Base-by-base conservation (phyloP, 2,888 invertebrate genomes). In the Halictus ligatus region DNA sequence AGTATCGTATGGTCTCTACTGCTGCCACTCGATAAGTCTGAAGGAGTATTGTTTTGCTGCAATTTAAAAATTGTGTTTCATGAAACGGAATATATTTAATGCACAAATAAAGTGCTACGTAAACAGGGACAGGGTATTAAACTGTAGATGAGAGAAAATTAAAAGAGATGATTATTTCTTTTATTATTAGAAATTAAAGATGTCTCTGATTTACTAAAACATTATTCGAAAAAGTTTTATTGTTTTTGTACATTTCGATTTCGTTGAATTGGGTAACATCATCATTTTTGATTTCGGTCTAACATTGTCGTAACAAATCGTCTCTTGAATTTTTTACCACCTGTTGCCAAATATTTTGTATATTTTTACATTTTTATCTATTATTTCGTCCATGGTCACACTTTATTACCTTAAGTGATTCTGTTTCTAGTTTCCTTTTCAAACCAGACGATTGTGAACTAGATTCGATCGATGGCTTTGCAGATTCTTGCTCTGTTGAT, bases 1-100 rank as follows among this genome's bases (percentile, higher is more conserved):
- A 97, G 95, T 87, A 95, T 95, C 46, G 96, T 95, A 91, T 96
- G 64, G 8, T 64, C 29, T 78, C 90, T 92, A 8, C 87, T 90
- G 10, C 81, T 90, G 18, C 90, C 90, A 1, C 83, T 90, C 3
- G 92, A 91, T 64, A 94, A 81, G 78, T 94, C 93, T 1, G 92
- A 92, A 29, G 93, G 92, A n/a, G 83, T 80, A 77, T 91, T 91
- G 18, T 13, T 81, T 58, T 35, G 29, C 85, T 85, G 54, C n/a
- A 75, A 85, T 77, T 13, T 46, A 54, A 12, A 72, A 35, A 54
- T 50, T 43, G 3, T 15, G 60, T 76, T 54, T 0, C 13, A 46
- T 35, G 21, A 84, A 75, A 25, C 25, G 13, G 5, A 25, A 18
- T 43, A 25, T 29, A 43, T 69, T 69, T 71, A 67, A 29, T 1